phyloP scores from a whole-genome alignment of 1,140 invertebrate species.

The Heliconius himera region DNA sequence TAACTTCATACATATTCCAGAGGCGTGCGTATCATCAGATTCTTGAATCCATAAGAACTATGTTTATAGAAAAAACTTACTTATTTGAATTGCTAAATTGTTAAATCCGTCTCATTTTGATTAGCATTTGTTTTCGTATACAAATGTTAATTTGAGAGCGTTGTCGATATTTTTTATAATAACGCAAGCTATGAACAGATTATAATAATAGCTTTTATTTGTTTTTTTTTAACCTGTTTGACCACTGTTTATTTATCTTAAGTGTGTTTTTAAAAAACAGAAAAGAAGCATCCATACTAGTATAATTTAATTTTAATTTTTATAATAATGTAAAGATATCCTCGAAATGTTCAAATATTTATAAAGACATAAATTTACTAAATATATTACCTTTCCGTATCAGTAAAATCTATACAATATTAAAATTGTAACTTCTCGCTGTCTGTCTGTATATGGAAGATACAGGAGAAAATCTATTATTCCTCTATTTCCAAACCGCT shows the following conservation, averaged over 20 bases:
- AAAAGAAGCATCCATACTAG: too few relatives aligned
- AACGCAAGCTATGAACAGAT: background rate
- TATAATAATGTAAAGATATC: too few relatives aligned
- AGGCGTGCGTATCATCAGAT: conserved; percentile 28
- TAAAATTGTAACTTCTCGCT: too few relatives aligned
- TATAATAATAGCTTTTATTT: background rate
- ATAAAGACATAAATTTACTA: too few relatives aligned
- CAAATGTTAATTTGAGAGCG: background rate
- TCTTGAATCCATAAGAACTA: conserved; percentile 32
- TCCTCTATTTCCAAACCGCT: too few relatives aligned
- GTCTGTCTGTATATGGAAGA: too few relatives aligned
- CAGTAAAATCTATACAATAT: too few relatives aligned
- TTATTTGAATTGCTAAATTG: conserved; percentile 32
- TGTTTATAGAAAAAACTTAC: conserved; percentile 28
- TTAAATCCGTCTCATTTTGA: conserved; percentile 17
- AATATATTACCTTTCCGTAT: too few relatives aligned
- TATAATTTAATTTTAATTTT: too few relatives aligned
- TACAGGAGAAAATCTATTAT: too few relatives aligned
- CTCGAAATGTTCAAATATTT: too few relatives aligned
- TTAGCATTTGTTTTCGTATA: conserved; percentile 18
- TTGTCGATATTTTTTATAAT: background rate
- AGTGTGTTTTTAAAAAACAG: background rate
- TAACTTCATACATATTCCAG: conserved; percentile 38
- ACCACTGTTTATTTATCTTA: background rate
- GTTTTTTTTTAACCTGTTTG: background rate